Percentiles rank a stretch among this genome's conserved stretches.
Conservation (phyloP, 2,797 vertebrate genomes). For the Malurus splendens region DNA sequence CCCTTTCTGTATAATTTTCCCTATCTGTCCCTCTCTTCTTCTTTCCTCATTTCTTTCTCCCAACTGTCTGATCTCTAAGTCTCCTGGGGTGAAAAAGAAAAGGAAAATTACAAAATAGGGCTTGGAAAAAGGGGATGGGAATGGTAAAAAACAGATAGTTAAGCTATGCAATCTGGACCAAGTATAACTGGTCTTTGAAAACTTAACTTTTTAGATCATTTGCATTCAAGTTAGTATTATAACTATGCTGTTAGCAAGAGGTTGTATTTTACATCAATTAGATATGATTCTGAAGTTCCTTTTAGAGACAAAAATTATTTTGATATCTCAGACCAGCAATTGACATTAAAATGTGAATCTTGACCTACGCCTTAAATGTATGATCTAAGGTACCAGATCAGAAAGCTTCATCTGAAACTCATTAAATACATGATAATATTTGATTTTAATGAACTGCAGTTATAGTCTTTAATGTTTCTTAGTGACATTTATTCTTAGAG, state of each 20-base stretch:
- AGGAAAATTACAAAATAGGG: background rate
- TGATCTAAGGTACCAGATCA: background rate
- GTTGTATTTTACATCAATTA: background rate
- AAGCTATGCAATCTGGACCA: background rate
- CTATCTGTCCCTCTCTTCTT: background rate
- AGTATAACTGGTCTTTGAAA: background rate
- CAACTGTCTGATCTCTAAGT: background rate
- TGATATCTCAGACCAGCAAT: background rate
- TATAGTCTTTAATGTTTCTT: background rate
- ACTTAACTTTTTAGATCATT: background rate
- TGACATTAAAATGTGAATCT: background rate
- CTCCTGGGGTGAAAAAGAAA: background rate
- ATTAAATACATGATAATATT: background rate
- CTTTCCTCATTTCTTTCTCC: background rate
- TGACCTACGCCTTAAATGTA: background rate
- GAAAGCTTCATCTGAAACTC: background rate
- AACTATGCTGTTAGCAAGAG: background rate
- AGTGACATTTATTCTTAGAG: background rate
- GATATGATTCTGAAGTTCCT: background rate
- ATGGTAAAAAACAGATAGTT: background rate
- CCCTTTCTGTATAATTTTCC: background rate
- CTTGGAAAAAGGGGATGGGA: background rate
- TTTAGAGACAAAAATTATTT: background rate
- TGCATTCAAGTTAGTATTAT: background rate
- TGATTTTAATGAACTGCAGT: background rate